Conservation (phyloP, 2,113 vertebrate genomes). For the Aspiorhynchus laticeps region DNA sequence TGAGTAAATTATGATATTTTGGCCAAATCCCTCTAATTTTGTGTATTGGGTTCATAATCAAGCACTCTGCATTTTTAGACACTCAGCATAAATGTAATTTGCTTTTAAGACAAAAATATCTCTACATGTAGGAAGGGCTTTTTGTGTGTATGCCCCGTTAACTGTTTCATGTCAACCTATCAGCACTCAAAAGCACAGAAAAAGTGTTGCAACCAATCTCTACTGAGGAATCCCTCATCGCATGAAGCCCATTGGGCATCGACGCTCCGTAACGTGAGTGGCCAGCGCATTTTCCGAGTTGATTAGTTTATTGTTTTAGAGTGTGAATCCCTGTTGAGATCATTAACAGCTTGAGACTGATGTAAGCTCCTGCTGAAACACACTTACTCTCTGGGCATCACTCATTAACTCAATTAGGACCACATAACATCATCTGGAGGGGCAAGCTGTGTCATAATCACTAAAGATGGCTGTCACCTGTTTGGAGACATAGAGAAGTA, state of each 20-base stretch:
- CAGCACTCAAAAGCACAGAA: constrained; percentile 31
- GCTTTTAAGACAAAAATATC: not conserved
- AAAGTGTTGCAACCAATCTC: constrained; percentile 24
- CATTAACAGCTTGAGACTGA: constrained; percentile 64
- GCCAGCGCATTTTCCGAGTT: constrained; percentile 46
- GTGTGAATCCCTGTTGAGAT: constrained; percentile 64
- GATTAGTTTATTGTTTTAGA: constrained; percentile 66
- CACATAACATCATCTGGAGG: constrained; percentile 67
- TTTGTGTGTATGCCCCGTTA: constrained; percentile 4
- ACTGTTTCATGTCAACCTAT: constrained; percentile 50
- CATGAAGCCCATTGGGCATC: constrained; percentile 45
- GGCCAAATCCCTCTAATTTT: not conserved
- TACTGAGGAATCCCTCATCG: constrained; percentile 44
- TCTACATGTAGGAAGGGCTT: not conserved
- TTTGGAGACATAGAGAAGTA: constrained; percentile 61
- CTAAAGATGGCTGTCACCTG: constrained; percentile 77
- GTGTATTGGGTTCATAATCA: not conserved
- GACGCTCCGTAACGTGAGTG: constrained; percentile 44
- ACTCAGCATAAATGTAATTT: not conserved
- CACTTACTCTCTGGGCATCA: constrained; percentile 60
- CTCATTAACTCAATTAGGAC: constrained; percentile 68
- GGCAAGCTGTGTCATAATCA: constrained; percentile 68
- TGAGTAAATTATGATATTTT: not conserved
- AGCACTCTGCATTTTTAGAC: not conserved
- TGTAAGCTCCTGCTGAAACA: constrained; percentile 60